These are phyloP conservation scores for Zaprionus nigranus DNA, from an alignment of 1,140 invertebrate genomes.

Conservation along the genomic window DNA sequence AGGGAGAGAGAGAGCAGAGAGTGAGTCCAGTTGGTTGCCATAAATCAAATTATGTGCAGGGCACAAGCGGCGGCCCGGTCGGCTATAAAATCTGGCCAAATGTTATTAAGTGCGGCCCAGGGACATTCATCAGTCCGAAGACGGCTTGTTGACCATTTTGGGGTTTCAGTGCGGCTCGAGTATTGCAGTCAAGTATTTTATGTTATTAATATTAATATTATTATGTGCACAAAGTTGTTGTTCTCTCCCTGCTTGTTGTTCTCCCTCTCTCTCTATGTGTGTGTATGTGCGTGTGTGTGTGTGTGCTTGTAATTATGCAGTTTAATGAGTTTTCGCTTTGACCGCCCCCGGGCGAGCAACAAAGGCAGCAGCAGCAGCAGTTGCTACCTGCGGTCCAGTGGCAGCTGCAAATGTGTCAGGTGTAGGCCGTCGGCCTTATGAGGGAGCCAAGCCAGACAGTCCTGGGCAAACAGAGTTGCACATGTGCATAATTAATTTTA, in stretches of 20 bases:
- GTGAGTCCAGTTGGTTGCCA: slow-evolving; percentile 39
- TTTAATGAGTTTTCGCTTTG: slow-evolving; percentile 80
- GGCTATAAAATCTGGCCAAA: slow-evolving; percentile 55
- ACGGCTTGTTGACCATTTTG: slow-evolving; percentile 60
- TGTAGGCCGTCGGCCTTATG: slow-evolving; percentile 28
- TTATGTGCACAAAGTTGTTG: slow-evolving; percentile 59
- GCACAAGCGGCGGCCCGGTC: slow-evolving; percentile 21
- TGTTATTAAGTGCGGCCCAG: slow-evolving; percentile 73
- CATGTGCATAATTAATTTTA: slow-evolving; percentile 79
- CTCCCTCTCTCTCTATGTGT: neutral
- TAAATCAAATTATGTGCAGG: slow-evolving; percentile 73
- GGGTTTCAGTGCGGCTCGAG: slow-evolving; percentile 21
- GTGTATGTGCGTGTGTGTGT: slow-evolving; percentile 18
- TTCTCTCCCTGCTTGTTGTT: slow-evolving; percentile 1
- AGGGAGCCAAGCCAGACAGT: slow-evolving; percentile 17
- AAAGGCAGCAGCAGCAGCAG: neutral
- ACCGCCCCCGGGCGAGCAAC: slow-evolving; percentile 26
- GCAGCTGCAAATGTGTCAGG: slow-evolving; percentile 47
- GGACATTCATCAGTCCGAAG: slow-evolving; percentile 57
- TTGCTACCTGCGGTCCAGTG: slow-evolving; percentile 6
- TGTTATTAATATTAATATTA: slow-evolving; percentile 82
- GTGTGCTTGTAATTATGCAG: slow-evolving; percentile 73
- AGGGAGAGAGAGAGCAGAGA: neutral
- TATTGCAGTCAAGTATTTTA: slow-evolving; percentile 62
- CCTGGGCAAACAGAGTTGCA: slow-evolving; percentile 32